Percentiles rank a stretch among this genome's conserved stretches.
Evolutionary conservation across 2,888 invertebrate genomes (phyloP).

Genomic region (Mythimna vitellina): DNA sequence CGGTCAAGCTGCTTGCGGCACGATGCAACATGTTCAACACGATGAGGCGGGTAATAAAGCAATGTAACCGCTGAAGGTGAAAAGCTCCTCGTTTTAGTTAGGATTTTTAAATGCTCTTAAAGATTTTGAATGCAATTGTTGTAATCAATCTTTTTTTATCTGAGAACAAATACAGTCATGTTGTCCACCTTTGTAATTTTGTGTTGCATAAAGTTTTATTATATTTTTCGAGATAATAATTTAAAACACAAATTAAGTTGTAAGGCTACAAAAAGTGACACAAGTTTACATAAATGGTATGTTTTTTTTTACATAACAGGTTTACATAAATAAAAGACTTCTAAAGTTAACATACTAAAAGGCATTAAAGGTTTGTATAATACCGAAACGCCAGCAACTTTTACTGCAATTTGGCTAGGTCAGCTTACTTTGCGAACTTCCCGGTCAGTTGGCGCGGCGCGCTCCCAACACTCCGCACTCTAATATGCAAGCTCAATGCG

Average conservation of each 20-base stretch:
- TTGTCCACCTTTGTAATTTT: no score
- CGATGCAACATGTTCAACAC: background rate
- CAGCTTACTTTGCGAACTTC: slow-evolving; percentile 31
- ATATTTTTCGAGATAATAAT: background rate
- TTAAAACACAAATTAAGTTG: slow-evolving; percentile 4
- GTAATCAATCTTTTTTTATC: background rate
- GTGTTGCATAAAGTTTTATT: no score
- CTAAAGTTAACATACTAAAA: slow-evolving; percentile 9
- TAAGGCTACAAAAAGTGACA: background rate
- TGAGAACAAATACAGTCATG: background rate
- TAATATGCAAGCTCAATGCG: slow-evolving; percentile 7
- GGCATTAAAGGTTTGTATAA: background rate
- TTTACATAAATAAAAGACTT: background rate
- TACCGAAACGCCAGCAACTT: slow-evolving; percentile 15
- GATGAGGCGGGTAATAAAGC: background rate
- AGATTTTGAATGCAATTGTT: background rate
- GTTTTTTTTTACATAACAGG: no score
- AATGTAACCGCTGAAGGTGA: background rate
- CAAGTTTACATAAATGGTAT: no score
- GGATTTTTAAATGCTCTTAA: background rate
- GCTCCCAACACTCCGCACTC: background rate
- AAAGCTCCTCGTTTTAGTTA: no score
- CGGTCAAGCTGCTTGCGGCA: slow-evolving; percentile 13
- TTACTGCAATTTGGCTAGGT: slow-evolving; percentile 8
- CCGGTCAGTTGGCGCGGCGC: slow-evolving; percentile 14